Evolutionary conservation across 2,888 invertebrate genomes (phyloP), one percentile per base, ranked within the genome.

Genomic region (Biston stratarius): DNA sequence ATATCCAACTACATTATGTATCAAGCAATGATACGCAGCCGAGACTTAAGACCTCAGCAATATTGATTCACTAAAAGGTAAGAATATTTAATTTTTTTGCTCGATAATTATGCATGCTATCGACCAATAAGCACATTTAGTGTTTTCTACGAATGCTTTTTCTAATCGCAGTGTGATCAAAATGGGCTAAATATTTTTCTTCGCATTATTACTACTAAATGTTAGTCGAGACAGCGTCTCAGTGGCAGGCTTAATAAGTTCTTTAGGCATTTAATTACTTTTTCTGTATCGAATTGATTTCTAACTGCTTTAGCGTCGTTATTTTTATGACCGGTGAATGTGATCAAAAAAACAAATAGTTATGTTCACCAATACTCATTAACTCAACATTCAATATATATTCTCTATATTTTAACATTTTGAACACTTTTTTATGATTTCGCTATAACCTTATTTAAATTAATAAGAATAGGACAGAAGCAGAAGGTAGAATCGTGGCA

Each of bases 41-140:
- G 6, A 14, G 42, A 36, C 42, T 10, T 60, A 10, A 59, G 38
- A 33, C 38, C n/a, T 49, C 24, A 33, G n/a, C 14, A 56, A 12
- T 64, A 69, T 69, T 67, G 69, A 69, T 73, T 70, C 44, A 57
- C n/a, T 42, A 52, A 61, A 58, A 66, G 69, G 73, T 73, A 73
- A 14, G 51, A 62, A 10, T 8, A 49, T 53, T 59, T 58, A 64
- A 65, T 53, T 66, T 69, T 60, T 65, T 69, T 67, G 45, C 10
- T 61, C 36, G 11, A 44, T 15, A 61, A n/a, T 24, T 12, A 47
- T 0, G 49, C 48, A 47, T 62, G 49, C 10, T 24, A 69, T 51
- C 48, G 7, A 44, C 33, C 15, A 49, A 34, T 45, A 33, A 45
- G 38, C 12, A 11, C 55, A 15, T 34, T 44, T 52, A 15, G 10